A percentile compares a stretch with the other conserved stretches of the same genome.
phyloP scores from a whole-genome alignment of 2,797 vertebrate species.

The Tapera naevia region DNA sequence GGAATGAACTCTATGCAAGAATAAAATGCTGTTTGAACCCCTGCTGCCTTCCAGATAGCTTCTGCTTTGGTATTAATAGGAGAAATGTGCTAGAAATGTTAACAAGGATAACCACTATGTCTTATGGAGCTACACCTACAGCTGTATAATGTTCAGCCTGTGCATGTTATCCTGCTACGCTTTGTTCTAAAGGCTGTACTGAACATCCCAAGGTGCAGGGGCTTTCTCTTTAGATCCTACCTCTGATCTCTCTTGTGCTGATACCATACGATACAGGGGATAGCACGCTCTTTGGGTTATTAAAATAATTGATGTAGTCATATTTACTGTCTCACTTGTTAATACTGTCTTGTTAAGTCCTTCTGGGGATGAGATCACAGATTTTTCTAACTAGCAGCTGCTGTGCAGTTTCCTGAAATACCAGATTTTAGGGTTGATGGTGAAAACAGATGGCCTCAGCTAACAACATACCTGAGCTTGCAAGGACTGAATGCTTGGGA shows the following conservation, averaged over 20 bases:
- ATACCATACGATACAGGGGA: neutral
- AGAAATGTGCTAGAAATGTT: neutral
- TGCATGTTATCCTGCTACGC: neutral
- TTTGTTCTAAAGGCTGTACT: neutral
- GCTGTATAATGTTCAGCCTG: neutral
- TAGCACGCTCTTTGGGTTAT: neutral
- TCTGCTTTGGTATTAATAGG: neutral
- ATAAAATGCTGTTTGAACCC: neutral
- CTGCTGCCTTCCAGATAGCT: neutral
- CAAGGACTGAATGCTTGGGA: neutral
- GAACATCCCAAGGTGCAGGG: neutral
- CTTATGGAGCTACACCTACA: neutral
- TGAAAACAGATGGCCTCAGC: neutral
- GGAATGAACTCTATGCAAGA: neutral
- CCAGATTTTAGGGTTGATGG: neutral
- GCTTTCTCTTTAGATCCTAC: neutral
- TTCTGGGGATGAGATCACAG: neutral
- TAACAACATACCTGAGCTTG: neutral
- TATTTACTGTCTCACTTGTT: neutral
- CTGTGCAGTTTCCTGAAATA: neutral
- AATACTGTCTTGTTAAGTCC: neutral
- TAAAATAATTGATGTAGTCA: neutral
- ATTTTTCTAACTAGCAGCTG: conserved; percentile 11
- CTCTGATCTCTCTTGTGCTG: neutral
- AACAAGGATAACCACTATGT: neutral